phyloP scores from a whole-genome alignment of 2,113 vertebrate genomes.

The Sterna hirundo region DNA sequence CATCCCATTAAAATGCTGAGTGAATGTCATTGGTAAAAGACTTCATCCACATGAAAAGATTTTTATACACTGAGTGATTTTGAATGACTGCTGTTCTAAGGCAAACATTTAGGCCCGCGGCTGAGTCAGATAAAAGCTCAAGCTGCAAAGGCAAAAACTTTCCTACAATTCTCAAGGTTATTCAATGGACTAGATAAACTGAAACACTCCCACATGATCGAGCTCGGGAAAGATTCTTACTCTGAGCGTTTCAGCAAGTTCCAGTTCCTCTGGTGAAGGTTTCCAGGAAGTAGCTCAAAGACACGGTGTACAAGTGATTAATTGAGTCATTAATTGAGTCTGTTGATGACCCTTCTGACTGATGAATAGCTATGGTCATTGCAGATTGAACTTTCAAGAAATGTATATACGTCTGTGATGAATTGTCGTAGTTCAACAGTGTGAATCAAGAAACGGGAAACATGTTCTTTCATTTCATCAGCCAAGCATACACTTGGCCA shows the following conservation, averaged over 20 bases:
- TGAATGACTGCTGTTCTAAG: constrained; percentile 41
- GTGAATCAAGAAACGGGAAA: neutral
- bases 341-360: neutral
- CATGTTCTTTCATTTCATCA: neutral
- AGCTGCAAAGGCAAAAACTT: neutral
- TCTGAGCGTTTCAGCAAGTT: neutral
- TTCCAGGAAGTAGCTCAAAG: neutral
- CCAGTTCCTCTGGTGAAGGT: neutral
- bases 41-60: constrained; percentile 10
- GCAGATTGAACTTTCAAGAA: neutral
- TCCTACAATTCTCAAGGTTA: constrained; percentile 20
- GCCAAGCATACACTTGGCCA: neutral
- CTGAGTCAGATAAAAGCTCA: constrained; percentile 28
- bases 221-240: neutral
- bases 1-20: constrained; percentile 19
- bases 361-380: neutral
- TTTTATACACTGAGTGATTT: constrained; percentile 34
- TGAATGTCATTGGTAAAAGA: neutral
- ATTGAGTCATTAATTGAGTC: neutral
- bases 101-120: neutral
- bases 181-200: constrained; percentile 3
- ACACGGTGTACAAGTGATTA: neutral
- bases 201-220: neutral
- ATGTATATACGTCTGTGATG: neutral
- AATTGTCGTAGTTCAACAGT: neutral